Base-by-base conservation (phyloP, 2,113 vertebrate genomes). In the Actinemys pallida region DNA sequence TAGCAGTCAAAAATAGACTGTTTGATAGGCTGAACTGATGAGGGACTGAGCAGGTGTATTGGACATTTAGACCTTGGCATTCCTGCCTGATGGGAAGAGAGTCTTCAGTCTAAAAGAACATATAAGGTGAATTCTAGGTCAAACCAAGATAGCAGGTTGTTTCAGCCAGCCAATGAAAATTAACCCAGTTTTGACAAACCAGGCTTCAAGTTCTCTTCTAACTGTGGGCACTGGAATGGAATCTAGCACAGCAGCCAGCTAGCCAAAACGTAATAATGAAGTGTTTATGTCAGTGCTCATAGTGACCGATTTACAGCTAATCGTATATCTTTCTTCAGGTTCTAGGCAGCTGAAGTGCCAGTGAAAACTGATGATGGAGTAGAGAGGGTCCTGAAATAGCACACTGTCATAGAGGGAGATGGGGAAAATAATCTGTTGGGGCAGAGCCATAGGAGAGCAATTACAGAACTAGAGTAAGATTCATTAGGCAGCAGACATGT, bases 301-400 rank as follows among this genome's bases (percentile, higher is more conserved):
- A 22, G 76, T 80, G 93, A 90, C 89, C 86, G 29, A 72, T 86
- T 93, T 92, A 83, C 47, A 5, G 1, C 82, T 35, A 53, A 27
- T 86, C 93, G 8, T 85, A 12, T 83, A 53, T 81, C 90, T 92
- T 69, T 83, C 92, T 35, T 83, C 81, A 76, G 87, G 53, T 29
- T 79, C 39, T 81, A 47, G n/a, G 86, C 84, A 95, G 90, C 89
- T 96, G 95, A 83, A 90, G 69, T 72, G 81, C 69, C 85, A 76
- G 79, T 81, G 87, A 78, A 59, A 88, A 90, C 72, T 86, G 87
- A 87, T 42, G 29, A 20, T 49, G 89, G 56, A 2, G 82, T 83
- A n/a, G 87, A 75, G 81, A 54, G 76, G 62, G 81, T 78, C 89
- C 87, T 75, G 52, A 83, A 85, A 78, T 83, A 92, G 76, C 39